Evolutionary conservation across 2,888 invertebrate species (phyloP), one percentile per base, ranked within the genome.

Genomic region (Philaethria dido): DNA sequence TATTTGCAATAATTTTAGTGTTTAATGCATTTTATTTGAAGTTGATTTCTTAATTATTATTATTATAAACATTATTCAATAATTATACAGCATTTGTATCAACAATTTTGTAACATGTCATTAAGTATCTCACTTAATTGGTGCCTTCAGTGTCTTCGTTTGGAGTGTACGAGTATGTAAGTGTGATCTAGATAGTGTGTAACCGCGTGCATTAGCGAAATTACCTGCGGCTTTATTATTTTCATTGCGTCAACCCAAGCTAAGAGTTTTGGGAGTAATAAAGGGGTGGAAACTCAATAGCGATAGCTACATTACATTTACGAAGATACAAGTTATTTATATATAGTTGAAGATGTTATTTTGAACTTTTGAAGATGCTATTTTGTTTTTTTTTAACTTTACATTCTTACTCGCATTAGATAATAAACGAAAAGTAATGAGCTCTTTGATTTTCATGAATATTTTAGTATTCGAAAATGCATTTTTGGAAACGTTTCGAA

Each of bases 151-250:
- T 81, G 84, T 89, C 85, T 87, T 83, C 79, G 73, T 74, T 69
- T 73, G 73, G 66, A 62, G 64, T 68, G 64, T 50, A 25, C n/a
- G 83, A 57, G 80, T 81, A 82, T 83, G 83, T 87, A 86, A 88
- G 87, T 86, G 87, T 85, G 86, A 88, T 87, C 87, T 82, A 89
- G 88, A 91, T 89, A 88, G 88, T 84, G 84, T 84, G 86, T 86
- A 88, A 92, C 92, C 92, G 81, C 90, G 84, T 92, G 89, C 93
- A 93, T 93, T 93, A 92, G 92, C 86, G 84, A 90, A 92, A 93
- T 92, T 92, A 90, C 91, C 88, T 85, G 83, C 80, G 84, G 87
- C 87, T 89, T 87, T 89, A 92, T 92, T 91, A 90, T 92, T 92
- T 89, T 89, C 90, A 91, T 86, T 88, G 88, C 82, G 86, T 87